A percentile compares a stretch with the other conserved stretches of the same genome.
Evolutionary conservation across 2,888 invertebrate genomes (phyloP).

Genomic region (Serripes groenlandicus): DNA sequence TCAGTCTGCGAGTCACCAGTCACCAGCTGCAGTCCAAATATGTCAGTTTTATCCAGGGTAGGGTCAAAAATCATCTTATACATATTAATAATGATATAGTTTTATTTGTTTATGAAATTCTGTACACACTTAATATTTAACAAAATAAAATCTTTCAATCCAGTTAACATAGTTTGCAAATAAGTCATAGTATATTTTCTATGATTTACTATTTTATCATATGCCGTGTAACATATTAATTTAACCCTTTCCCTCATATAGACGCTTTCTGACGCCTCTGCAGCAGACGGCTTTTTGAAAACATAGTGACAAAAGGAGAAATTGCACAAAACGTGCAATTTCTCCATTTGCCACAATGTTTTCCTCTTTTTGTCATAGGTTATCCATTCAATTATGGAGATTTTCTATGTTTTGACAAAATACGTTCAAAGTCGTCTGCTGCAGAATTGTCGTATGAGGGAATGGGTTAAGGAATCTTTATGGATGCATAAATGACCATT

Average conservation of each 20-base stretch:
- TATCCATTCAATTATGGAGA: too few species aligned
- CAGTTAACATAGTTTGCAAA: slow-evolving; percentile 28
- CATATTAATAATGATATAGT: slow-evolving; percentile 38
- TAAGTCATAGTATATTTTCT: background rate
- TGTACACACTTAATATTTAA: slow-evolving; percentile 56
- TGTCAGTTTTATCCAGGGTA: too few species aligned
- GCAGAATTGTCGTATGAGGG: too few species aligned
- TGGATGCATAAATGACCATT: too few species aligned
- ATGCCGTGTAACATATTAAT: background rate
- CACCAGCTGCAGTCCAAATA: too few species aligned
- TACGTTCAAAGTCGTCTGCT: too few species aligned
- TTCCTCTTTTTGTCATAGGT: too few species aligned
- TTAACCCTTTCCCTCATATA: background rate
- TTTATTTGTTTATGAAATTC: slow-evolving; percentile 50
- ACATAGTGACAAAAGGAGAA: too few species aligned
- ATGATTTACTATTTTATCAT: background rate
- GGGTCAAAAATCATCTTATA: background rate
- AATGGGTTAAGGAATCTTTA: too few species aligned
- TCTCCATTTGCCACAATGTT: too few species aligned
- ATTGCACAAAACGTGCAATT: too few species aligned
- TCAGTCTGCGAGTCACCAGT: background rate
- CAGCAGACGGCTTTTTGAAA: background rate
- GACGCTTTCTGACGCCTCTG: background rate
- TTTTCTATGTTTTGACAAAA: too few species aligned
- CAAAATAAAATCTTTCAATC: slow-evolving; percentile 63